These are phyloP conservation scores for Boloria selene DNA, from an alignment of 2,888 invertebrate species.

Conservation along the genomic window DNA sequence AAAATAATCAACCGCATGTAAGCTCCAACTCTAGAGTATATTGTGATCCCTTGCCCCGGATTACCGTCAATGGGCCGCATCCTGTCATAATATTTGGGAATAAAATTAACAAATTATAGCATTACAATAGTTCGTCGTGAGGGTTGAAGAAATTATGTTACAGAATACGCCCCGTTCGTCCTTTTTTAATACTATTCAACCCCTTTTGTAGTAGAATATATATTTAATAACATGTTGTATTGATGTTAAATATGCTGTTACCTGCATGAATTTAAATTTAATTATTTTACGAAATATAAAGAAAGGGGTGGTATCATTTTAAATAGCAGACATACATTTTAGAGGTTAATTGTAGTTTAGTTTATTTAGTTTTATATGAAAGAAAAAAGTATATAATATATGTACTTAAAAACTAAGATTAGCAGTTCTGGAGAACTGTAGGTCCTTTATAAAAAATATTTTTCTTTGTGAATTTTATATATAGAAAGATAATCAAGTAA, in stretches of 20 bases:
- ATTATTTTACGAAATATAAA: background rate
- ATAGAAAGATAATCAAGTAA: no score
- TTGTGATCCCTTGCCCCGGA: conserved; percentile 39
- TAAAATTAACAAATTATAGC: conserved; percentile 36
- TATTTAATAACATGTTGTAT: background rate
- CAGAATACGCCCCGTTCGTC: conserved; percentile 3
- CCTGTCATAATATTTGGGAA: conserved; percentile 43
- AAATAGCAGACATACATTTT: background rate
- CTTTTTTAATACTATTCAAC: conserved; percentile 6
- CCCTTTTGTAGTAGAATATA: conserved; percentile 1
- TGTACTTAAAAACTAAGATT: no score
- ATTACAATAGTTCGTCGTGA: conserved; percentile 8
- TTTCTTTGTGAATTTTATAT: no score
- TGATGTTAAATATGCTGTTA: background rate
- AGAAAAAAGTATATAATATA: no score
- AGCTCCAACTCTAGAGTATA: conserved; percentile 34
- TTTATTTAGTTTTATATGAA: no score
- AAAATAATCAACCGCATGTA: conserved; percentile 21
- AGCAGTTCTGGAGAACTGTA: no score
- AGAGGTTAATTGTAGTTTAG: no score
- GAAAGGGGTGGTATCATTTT: background rate
- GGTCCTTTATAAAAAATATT: no score
- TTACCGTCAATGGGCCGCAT: conserved; percentile 26
- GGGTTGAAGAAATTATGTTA: background rate
- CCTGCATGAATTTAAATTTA: background rate